Evolutionary conservation across 2,888 invertebrate species (phyloP), one percentile per base, ranked within the genome.

Genomic region (Caenorhabditis afra): DNA sequence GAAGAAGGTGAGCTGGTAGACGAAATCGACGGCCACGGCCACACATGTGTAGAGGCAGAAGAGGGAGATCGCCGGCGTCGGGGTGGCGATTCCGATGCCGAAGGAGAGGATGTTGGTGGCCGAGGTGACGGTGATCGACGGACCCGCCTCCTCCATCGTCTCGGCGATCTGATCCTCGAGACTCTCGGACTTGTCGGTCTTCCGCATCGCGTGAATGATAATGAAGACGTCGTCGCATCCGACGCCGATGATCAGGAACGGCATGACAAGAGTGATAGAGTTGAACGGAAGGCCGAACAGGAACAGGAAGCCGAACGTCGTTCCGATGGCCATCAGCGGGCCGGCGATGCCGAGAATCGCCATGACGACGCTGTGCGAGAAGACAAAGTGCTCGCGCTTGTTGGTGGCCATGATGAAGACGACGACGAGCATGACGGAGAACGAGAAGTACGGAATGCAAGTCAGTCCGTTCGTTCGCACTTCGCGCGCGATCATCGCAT

Each of bases 161-260:
- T 82, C 82, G 5, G 84, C 84, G 16, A 86, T 85, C 41, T 85
- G 84, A 44, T 85, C 79, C 41, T 86, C 85, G 23, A 86, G 39
- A 10, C 66, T 55, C 16, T 78, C 71, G 0, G 50, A 61, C 65
- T 84, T 85, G 58, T 87, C 81, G 1, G 85, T 85, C 53, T 83
- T 84, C 18, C 85, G 35, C 81, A 85, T 86, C 0, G 86, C 85
- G 47, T 87, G 87, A 37, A 86, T 84, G 39, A 86, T 86, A 35
- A 87, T 86, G 79, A 87, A 87, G 20, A 86, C 86, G 73, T 87
- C 87, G 45, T 87, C 87, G 41, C 82, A 85, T 10, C 87, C 87
- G 8, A 87, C 86, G 16, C 86, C 86, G 49, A 87, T 86, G 53
- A 87, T 86, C 10, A 87, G 62, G 58, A 87, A 87, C 10, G 87